Base-by-base conservation (phyloP, 1,140 invertebrate species). In the Pogonomyrmex californicus region DNA sequence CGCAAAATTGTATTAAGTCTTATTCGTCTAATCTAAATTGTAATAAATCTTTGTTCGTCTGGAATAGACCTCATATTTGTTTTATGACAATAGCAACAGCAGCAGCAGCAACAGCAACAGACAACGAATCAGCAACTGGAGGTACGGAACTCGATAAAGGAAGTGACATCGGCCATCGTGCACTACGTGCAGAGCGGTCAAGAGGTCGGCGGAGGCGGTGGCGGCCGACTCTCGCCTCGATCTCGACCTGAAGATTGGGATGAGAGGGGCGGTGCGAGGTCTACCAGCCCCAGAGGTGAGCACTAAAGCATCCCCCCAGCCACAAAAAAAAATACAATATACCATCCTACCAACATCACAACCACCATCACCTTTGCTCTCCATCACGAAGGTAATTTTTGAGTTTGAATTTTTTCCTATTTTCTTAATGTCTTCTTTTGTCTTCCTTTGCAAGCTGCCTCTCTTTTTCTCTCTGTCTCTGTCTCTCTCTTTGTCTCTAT, bases 111-210 rank as follows among this genome's bases (percentile, higher is more conserved):
- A 9, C 91, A 86, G 83, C 81, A 91, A 79, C 91, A 93, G 62
- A 93, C 94, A 92, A 93, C 93, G 92, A 94, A 93, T 92, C 97
- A 97, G 33, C 96, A 97, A 77, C 96, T 97, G 86, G 98, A 98
- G 94, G 98, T 99, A 90, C 97, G 98, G 91, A 97, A 97, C 86
- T 98, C 98, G 78, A 98, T 99, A 94, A 98, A 98, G 94, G 98
- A 98, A 95, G 98, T 99, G 49, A 98, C 98, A 51, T 98, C 98
- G 87, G 98, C 98, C n/a, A 98, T 99, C 89, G 98, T 98, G 62
- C 98, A 98, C 94, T 98, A 98, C 95, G 98, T 98, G 56, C 94
- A 95, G 91, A 98, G 97, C 89, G 97, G 97, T 60, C 96, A 97
- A 86, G 97, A 97, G 93, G 93, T 93, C 44, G 91, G 86, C 60